These are phyloP conservation scores for Agrypnus murinus DNA, from an alignment of 2,888 invertebrate genomes.

Conservation along the genomic window DNA sequence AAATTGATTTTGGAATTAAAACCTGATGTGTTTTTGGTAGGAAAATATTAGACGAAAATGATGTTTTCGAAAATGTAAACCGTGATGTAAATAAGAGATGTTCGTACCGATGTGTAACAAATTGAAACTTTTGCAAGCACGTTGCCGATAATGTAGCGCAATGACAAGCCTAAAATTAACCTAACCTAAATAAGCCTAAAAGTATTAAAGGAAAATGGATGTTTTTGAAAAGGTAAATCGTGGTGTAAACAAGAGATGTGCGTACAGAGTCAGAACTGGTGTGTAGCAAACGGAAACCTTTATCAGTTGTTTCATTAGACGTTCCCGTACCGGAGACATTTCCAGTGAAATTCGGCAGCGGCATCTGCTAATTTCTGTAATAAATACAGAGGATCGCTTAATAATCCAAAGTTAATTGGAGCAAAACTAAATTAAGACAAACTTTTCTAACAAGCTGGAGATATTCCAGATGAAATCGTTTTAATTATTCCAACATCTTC, in stretches of 20 bases:
- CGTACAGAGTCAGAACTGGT: no score
- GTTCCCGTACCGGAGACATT: slow-evolving; percentile 45
- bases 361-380: slow-evolving; percentile 52
- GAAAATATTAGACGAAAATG: no score
- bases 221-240: no score
- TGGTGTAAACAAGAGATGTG: no score
- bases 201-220: no score
- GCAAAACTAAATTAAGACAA: slow-evolving; percentile 60
- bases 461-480: slow-evolving; percentile 61
- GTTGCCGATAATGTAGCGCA: no score
- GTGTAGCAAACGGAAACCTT: slow-evolving; percentile 38
- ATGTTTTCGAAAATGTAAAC: no score
- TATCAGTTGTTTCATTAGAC: slow-evolving; percentile 49
- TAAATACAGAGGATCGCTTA: slow-evolving; percentile 56
- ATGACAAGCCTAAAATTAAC: no score
- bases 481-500: slow-evolving; percentile 60
- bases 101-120: neutral
- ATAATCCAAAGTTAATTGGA: slow-evolving; percentile 61
- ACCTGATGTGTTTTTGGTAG: no score
- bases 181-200: no score
- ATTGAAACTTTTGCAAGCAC: slow-evolving; percentile 45
- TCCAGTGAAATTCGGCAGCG: slow-evolving; percentile 48
- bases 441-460: slow-evolving; percentile 57
- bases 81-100: no score
- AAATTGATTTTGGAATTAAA: no score